Base-by-base conservation (phyloP, 2,888 invertebrate species). In the Fragum fragum region DNA sequence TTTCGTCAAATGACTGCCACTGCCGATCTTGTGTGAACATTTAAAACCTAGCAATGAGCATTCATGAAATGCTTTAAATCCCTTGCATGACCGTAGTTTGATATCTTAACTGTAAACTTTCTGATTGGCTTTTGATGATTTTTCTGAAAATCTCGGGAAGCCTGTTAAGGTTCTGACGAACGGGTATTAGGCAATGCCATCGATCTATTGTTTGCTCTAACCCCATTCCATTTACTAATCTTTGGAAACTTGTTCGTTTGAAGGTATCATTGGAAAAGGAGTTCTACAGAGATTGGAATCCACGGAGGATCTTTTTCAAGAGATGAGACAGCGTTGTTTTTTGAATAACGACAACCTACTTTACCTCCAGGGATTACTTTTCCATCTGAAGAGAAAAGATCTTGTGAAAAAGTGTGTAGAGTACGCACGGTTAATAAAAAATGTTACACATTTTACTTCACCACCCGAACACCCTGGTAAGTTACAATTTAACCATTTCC, bases 241-340 rank as follows among this genome's bases (percentile, higher is more conserved):
- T n/a, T n/a, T n/a, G n/a, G n/a, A n/a, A n/a, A n/a, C n/a, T 36
- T 36, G 32, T 5, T 52, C 14, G 3, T 16, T 52, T 52, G 52
- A 18, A 66, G 66, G 42, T 1, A 66, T 66, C n/a, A 66, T 66
- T 16, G 66, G 66, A 16, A 66, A 66, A 66, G 29, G 42, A 23
- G 42, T 42, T 16, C n/a, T 66, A 21, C 21, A 66, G 23, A 26
- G 42, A 42, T 42, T 32, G 5, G 18, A 21, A 39, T 7, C 23
- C 0, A 11, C 36, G 21, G 11, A 1, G 1, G 66, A 66, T 26
- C 36, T 66, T 21, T 66, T 66, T 26, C 36, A 66, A 1, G 23
- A 42, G 11, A 39, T 66, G 66, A 32, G 66, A 39, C 21, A 66
- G 21, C 18, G 26, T 7, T 7, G 16, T 21, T 66, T 66, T 39